Base-by-base conservation (phyloP, 1,140 invertebrate genomes). In the Drosophila suzukii region DNA sequence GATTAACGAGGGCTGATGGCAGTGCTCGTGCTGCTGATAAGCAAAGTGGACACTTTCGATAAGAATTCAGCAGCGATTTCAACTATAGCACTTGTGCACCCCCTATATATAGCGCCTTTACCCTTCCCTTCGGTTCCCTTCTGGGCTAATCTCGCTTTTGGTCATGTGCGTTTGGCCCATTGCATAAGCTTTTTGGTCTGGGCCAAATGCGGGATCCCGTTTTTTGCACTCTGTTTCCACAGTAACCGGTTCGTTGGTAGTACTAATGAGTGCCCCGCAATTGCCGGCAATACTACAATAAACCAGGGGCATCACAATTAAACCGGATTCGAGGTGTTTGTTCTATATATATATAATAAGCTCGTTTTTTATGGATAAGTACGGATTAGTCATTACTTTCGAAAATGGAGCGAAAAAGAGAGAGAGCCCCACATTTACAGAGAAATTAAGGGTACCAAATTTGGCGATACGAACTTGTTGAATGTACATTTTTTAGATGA, bases 221-320 rank as follows among this genome's bases (percentile, higher is more conserved):
- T 46, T 60, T 66, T 59, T 73, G 44, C 53, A 66, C 60, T 53
- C 1, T 17, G 30, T 74, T 58, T 20, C n/a, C 41, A 54, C 12
- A 68, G 32, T 59, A 67, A 68, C 61, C 68, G 76, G 76, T 79
- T 79, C 20, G 68, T 60, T 78, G 76, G 38, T 59, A 72, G 75
- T 71, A 72, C 75, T 78, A 78, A 79, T 79, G 68, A 65, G 41
- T 56, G 32, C 30, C 32, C 15, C 34, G 36, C 39, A 30, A 56
- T 51, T 70, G 39, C 61, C 55, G 30, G 15, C 41, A 12, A n/a
- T 3, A 59, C 15, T 47, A 30, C 39, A 61, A 32, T 54, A 12
- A 3, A 2, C 39, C 66, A 78, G 67, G 67, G 67, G 66, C 76
- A 78, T 66, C 56, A 47, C 60, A 73, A 78, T 67, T 67, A 78